Base-by-base conservation (phyloP, 37 sponge, comb jelly and placozoan species). In the Beroe forskalii region DNA sequence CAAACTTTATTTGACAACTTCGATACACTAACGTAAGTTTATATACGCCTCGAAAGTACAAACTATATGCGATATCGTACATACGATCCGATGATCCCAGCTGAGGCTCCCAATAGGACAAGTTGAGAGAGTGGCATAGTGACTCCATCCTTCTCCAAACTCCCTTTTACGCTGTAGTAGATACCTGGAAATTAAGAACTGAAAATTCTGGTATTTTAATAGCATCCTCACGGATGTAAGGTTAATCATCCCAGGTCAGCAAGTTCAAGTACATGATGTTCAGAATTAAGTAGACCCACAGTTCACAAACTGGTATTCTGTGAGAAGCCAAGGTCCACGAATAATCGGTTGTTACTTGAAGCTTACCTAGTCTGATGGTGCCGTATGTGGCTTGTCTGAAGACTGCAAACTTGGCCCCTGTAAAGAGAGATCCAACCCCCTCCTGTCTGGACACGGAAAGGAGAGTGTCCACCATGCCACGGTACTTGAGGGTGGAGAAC, bases 381-480 rank as follows among this genome's bases (percentile, higher is more conserved):
- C 86, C 86, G 30, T 80, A 80, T n/a, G 86, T 80, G 1, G 38
- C 86, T 48, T 80, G 86, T 23, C 86, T 41, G 86, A 80, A 37
- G 2, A 80, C 38, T 19, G 86, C 86, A 43, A 80, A 80, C 86
- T 80, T 80, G 40, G 55, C 86, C 4, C 86, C 86, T 9, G 31
- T 80, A 27, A 80, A 80, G 3, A 80, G 55, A 6, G 55, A 41
- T 48, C 8, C 40, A 28, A 27, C 55, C 25, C 86, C 86, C 55
- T 80, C 86, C 55, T 8, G 23, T 24, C 55, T 9, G 0, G 22
- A 43, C 86, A 80, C 86, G 1, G 55, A 42, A 6, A 23, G 38
- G 12, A 80, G 44, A 22, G 86, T 80, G 86, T 80, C 25, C 12
- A 80, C 4, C 86, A 80, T 80, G 28, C 86, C 86, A 9, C 86